phyloP scores from a whole-genome alignment of 2,888 invertebrate species.

The Pyrgus malvae region DNA sequence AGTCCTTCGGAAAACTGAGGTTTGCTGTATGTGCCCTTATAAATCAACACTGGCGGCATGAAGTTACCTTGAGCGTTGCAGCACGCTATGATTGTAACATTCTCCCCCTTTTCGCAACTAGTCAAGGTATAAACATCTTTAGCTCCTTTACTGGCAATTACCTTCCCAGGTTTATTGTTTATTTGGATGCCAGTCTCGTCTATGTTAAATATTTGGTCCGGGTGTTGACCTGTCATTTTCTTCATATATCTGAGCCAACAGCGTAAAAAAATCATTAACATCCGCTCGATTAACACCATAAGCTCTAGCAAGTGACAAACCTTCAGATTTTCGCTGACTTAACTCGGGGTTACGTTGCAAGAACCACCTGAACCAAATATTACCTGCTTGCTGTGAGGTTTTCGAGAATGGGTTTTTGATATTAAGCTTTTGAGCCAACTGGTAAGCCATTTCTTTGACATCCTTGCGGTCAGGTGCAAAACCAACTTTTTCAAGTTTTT shows the following conservation, averaged over 20 bases:
- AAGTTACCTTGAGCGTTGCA: conserved; percentile 43
- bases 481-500: conserved; percentile 24
- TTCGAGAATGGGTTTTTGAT: conserved; percentile 20
- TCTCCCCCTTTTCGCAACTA: conserved; percentile 45
- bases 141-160: conserved; percentile 48
- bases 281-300: conserved; percentile 16
- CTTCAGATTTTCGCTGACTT: conserved; percentile 40
- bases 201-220: conserved; percentile 48
- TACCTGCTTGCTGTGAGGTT: neutral
- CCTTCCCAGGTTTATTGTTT: conserved; percentile 50
- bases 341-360: conserved; percentile 36
- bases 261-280: neutral
- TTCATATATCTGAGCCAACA: neutral
- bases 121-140: conserved; percentile 45
- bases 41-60: conserved; percentile 38
- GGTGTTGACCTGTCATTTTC: neutral
- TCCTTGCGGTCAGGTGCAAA: conserved; percentile 28
- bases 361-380: conserved; percentile 27
- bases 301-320: conserved; percentile 39
- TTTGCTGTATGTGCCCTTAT: conserved; percentile 38
- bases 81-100: conserved; percentile 39
- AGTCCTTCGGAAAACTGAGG: conserved; percentile 37
- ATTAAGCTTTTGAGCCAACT: conserved; percentile 24
- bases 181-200: conserved; percentile 52
- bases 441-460: conserved; percentile 29